Evolutionary conservation across 2,888 invertebrate genomes (phyloP).

Genomic region (Pherbina coryleti): DNA sequence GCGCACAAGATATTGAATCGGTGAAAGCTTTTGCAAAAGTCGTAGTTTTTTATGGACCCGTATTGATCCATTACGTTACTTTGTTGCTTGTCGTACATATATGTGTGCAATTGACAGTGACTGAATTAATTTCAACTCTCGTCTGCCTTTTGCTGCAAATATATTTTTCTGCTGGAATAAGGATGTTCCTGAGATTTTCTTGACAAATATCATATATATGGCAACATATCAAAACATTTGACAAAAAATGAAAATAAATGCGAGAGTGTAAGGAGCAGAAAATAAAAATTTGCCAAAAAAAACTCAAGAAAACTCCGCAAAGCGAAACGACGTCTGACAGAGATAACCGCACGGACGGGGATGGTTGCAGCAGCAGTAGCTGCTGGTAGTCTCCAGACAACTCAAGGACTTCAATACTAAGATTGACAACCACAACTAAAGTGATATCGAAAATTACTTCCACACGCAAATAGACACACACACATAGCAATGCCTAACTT

Average conservation of each 20-base stretch:
- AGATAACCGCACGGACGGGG: background rate
- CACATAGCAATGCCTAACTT: background rate
- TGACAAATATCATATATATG: too few relatives aligned
- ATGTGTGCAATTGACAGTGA: constrained; percentile 40
- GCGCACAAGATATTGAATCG: too few relatives aligned
- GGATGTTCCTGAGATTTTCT: background rate
- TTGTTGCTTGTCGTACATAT: too few relatives aligned
- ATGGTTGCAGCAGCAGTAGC: constrained; percentile 6
- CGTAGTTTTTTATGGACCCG: too few relatives aligned
- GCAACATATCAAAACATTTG: too few relatives aligned
- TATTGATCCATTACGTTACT: too few relatives aligned
- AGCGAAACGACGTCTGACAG: background rate
- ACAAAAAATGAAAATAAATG: background rate
- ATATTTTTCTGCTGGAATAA: background rate
- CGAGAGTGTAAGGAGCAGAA: background rate
- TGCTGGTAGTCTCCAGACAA: background rate
- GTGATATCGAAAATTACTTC: background rate
- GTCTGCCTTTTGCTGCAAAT: constrained; percentile 11
- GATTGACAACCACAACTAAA: constrained; percentile 21
- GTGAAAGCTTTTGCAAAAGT: too few relatives aligned
- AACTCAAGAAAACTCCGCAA: background rate
- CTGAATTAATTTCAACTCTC: constrained; percentile 42
- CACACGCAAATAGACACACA: background rate
- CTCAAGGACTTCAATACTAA: constrained; percentile 19
- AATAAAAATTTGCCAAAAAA: background rate